Evolutionary conservation across 2,797 vertebrate genomes (phyloP).

Genomic region (Nannoperca obscura): DNA sequence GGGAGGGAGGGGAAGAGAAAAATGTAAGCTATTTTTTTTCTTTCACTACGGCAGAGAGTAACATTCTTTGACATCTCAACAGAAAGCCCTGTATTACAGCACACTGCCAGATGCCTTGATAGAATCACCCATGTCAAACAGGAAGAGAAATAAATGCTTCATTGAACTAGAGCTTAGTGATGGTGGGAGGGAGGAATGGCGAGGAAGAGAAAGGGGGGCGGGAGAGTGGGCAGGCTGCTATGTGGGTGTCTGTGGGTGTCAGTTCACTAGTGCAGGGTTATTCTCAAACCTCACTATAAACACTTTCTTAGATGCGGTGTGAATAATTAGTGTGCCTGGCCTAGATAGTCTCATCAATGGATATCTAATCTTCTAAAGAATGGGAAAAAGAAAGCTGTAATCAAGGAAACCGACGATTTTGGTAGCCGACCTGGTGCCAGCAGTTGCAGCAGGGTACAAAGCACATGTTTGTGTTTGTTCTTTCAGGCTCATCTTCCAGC

Average conservation of each 20-base stretch:
- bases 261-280: slow-evolving; percentile 61
- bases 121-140: slow-evolving; percentile 86
- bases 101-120: slow-evolving; percentile 83
- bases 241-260: slow-evolving; percentile 76
- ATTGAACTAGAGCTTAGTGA: slow-evolving; percentile 81
- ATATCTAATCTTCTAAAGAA: slow-evolving; percentile 74
- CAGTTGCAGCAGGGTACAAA: slow-evolving; percentile 69
- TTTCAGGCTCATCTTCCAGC: slow-evolving; percentile 81
- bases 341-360: slow-evolving; percentile 73
- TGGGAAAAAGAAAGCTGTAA: slow-evolving; percentile 55
- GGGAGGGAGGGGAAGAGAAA: slow-evolving; percentile 47
- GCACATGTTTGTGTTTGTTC: slow-evolving; percentile 86
- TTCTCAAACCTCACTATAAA: slow-evolving; percentile 65
- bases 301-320: slow-evolving; percentile 73
- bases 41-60: slow-evolving; percentile 80
- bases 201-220: slow-evolving; percentile 39
- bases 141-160: slow-evolving; percentile 86
- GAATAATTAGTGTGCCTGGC: slow-evolving; percentile 78
- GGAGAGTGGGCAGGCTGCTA: slow-evolving; percentile 44
- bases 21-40: slow-evolving; percentile 82
- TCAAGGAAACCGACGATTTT: slow-evolving; percentile 64
- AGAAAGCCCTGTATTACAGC: slow-evolving; percentile 83
- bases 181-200: slow-evolving; percentile 60
- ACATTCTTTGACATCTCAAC: slow-evolving; percentile 87
- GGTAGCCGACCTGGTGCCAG: slow-evolving; percentile 66